Evolutionary conservation across 2,888 invertebrate species (phyloP).

Genomic region (Resseliella maxima): DNA sequence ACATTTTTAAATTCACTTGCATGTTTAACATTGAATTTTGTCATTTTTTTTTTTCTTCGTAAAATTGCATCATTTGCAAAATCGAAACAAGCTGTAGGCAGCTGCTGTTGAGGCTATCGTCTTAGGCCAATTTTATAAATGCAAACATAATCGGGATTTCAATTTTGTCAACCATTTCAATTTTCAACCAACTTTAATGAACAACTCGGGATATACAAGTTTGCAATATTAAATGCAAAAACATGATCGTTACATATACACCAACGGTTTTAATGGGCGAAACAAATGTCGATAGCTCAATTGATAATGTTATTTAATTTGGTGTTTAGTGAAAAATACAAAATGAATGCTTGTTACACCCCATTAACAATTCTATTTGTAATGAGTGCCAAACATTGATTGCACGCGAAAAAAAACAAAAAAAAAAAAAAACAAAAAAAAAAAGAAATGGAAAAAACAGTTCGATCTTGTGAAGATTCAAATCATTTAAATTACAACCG

Average conservation of each 20-base stretch:
- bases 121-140: not conserved
- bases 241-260: not conserved
- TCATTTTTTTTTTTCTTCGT: not conserved
- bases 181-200: too few relatives aligned
- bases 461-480: not conserved
- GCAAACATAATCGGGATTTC: not conserved
- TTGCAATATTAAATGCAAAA: not conserved
- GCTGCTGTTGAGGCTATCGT: not conserved
- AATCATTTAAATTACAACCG: not conserved
- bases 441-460: too few relatives aligned
- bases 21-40: not conserved
- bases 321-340: not conserved
- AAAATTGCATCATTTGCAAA: not conserved
- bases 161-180: not conserved
- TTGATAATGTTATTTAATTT: conserved; percentile 9
- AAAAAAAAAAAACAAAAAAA: too few relatives aligned
- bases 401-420: not conserved
- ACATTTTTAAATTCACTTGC: not conserved
- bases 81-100: too few relatives aligned
- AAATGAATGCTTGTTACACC: not conserved
- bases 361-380: not conserved
- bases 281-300: not conserved
- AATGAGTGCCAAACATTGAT: not conserved
- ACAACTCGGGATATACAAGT: too few relatives aligned
- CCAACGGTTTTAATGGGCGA: not conserved